Evolutionary conservation across 2,797 vertebrate species (phyloP), one percentile per base, ranked within the genome.

Genomic region (Caiman crocodilus): DNA sequence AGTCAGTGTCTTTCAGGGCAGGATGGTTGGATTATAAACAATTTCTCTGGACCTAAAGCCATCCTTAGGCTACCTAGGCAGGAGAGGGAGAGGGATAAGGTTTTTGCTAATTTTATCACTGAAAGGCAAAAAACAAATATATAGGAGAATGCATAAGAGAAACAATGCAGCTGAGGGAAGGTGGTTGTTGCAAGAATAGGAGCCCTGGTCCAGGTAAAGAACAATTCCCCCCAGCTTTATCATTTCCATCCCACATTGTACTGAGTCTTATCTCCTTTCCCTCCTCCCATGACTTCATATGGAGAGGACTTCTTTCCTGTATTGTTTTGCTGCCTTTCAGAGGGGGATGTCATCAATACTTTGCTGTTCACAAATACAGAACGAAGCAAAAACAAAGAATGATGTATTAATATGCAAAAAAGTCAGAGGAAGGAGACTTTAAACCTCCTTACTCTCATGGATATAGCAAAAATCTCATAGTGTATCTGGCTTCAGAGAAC

Each of bases 41-140:
- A 74, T 50, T 3, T 30, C 57, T 76, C 57, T 69, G 50, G 56
- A 82, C 18, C 7, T 55, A 87, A 26, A 89, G 32, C 16, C 6
- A 90, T 79, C n/a, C 30, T 35, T 20, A 69, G 20, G 32, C 30
- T 30, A 32, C 32, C 32, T 21, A 87, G 5, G 20, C 20, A 60
- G 20, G 85, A 91, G 76, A 15, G n/a, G 79, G 35, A 94, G 76
- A 77, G 17, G 3, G 11, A 88, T n/a, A 94, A 86, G 9, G n/a
- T 35, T 55, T 76, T n/a, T n/a, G 13, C 35, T 56, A 85, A 87
- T 30, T 79, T 74, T 58, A 59, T 86, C 5, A 55, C 2, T 42
- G 17, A 79, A 93, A 89, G 25, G 67, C 4, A 50, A 0, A 0
- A 80, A 16, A 82, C 87, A 92, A 92, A 75, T 75, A 92, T 35